Conservation (phyloP, 2,888 invertebrate species). For the Pasiphila rectangulata region DNA sequence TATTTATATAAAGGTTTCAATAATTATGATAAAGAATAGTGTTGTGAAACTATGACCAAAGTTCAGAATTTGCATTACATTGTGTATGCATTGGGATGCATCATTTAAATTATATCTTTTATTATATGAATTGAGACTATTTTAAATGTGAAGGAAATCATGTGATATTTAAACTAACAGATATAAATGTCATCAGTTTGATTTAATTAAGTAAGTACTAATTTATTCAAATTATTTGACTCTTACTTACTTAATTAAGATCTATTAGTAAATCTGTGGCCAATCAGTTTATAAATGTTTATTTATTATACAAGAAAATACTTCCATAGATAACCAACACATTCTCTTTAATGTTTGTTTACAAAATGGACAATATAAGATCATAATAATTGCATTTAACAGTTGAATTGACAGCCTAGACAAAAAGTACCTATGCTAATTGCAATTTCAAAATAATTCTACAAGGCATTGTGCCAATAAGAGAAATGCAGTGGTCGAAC, state of each 20-base stretch:
- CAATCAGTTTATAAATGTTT: too few species aligned
- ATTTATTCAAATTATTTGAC: too few species aligned
- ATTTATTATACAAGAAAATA: too few species aligned
- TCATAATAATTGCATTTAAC: too few species aligned
- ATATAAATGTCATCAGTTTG: not conserved
- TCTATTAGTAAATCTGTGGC: too few species aligned
- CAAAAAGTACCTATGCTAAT: too few species aligned
- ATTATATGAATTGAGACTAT: constrained; percentile 6
- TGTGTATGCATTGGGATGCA: constrained; percentile 6
- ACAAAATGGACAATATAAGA: too few species aligned
- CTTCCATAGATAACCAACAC: too few species aligned
- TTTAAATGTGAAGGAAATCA: constrained; percentile 5
- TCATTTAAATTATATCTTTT: constrained; percentile 2
- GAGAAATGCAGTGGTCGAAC: constrained; percentile 33
- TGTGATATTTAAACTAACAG: not conserved
- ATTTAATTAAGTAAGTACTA: too few species aligned
- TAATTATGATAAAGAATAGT: constrained; percentile 1
- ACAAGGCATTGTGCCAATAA: constrained; percentile 34
- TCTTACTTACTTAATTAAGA: too few species aligned
- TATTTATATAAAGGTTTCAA: not conserved
- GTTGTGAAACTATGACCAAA: constrained; percentile 7
- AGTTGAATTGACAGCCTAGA: too few species aligned
- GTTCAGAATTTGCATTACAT: constrained; percentile 9
- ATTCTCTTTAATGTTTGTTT: too few species aligned
- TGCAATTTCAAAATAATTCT: constrained; percentile 24